Conservation (phyloP, 2,113 vertebrate genomes). For the Chamaetylas fuelleborni region DNA sequence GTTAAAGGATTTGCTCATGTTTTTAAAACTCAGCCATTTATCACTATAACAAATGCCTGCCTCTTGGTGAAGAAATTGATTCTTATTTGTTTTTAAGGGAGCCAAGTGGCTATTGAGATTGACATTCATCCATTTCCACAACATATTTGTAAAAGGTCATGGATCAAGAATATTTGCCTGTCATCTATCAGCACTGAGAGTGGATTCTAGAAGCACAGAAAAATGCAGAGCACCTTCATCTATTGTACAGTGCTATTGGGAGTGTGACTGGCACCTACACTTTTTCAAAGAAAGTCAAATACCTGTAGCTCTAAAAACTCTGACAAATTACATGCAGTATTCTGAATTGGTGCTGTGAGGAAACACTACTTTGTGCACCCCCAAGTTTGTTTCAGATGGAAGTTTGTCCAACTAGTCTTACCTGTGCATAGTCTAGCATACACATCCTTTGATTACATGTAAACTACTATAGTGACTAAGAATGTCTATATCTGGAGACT, state of each 20-base stretch:
- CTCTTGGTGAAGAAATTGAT: background rate
- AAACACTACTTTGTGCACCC: background rate
- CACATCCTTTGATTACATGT: background rate
- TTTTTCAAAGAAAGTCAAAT: background rate
- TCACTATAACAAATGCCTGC: background rate
- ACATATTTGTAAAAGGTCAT: background rate
- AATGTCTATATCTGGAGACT: background rate
- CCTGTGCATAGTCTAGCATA: background rate
- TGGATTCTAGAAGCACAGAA: background rate
- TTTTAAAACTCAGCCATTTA: background rate
- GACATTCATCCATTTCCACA: background rate
- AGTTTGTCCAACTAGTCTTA: background rate
- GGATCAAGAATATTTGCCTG: background rate
- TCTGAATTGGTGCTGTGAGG: background rate
- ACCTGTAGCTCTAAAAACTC: background rate
- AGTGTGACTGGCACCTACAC: background rate
- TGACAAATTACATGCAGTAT: background rate
- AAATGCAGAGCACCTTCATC: background rate
- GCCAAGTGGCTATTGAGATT: background rate
- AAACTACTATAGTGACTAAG: background rate
- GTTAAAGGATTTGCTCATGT: background rate
- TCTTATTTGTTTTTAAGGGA: background rate
- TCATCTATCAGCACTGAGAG: background rate
- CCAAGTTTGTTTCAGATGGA: background rate
- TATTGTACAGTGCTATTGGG: background rate